A percentile compares a stretch with the other conserved stretches of the same genome.
These are phyloP conservation scores for Phengaris arion DNA, from an alignment of 2,888 invertebrate genomes.

Conservation along the genomic window DNA sequence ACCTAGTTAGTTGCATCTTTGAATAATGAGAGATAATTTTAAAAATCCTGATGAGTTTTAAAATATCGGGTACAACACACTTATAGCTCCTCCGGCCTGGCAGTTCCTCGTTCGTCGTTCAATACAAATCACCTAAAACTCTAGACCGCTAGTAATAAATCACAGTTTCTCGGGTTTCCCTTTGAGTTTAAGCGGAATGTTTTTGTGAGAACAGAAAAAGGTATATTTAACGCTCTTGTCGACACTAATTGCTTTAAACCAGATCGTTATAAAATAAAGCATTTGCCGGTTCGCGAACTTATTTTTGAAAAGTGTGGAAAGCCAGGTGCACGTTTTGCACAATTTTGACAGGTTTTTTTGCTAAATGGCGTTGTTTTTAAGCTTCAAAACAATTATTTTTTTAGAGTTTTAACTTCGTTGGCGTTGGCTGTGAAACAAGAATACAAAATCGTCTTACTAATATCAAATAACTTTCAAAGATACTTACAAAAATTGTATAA, in stretches of 20 bases:
- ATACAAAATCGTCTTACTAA: too few relatives aligned
- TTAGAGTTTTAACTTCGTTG: too few relatives aligned
- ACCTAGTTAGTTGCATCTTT: too few relatives aligned
- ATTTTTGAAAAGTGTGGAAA: background rate
- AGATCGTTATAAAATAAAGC: slow-evolving; percentile 1
- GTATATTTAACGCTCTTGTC: background rate
- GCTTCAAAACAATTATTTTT: background rate
- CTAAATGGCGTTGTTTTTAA: background rate
- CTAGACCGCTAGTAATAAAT: slow-evolving; percentile 1
- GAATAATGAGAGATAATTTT: too few relatives aligned
- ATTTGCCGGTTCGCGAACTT: background rate
- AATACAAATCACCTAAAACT: background rate
- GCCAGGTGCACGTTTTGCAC: background rate
- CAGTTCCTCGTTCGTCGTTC: too few relatives aligned
- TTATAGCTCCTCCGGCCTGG: too few relatives aligned
- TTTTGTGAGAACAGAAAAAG: slow-evolving; percentile 2
- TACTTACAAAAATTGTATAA: too few relatives aligned
- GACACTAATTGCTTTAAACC: slow-evolving; percentile 7
- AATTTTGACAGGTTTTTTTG: background rate
- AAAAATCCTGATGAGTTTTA: too few relatives aligned
- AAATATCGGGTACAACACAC: too few relatives aligned
- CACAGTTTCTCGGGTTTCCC: background rate
- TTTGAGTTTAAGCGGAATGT: background rate
- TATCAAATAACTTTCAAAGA: too few relatives aligned
- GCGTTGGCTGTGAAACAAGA: too few relatives aligned